Percentiles rank a stretch among this genome's conserved stretches.
Conservation (phyloP, 2,797 vertebrate species). For the Characodon lateralis region DNA sequence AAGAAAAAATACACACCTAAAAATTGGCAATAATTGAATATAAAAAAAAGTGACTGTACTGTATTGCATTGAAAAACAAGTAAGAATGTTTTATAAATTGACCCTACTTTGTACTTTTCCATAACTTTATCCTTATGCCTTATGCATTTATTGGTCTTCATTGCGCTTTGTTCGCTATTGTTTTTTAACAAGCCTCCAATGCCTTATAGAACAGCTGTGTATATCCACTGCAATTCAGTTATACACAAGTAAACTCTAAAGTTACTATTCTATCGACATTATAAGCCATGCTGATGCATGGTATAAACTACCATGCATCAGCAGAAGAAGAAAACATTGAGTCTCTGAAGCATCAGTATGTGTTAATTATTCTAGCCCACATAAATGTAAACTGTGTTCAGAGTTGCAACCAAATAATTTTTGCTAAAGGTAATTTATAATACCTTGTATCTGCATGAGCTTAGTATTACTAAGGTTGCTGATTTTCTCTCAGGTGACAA, state of each 20-base stretch:
- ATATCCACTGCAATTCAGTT: neutral
- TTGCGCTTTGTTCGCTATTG: neutral
- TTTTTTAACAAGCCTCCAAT: neutral
- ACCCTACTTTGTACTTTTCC: neutral
- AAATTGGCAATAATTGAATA: neutral
- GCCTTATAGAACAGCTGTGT: neutral
- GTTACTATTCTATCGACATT: neutral
- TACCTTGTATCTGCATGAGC: neutral
- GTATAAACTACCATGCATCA: neutral
- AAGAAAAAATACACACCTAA: neutral
- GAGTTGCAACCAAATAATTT: neutral
- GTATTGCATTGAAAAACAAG: neutral
- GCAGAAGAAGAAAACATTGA: neutral
- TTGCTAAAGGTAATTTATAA: neutral
- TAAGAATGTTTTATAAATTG: neutral
- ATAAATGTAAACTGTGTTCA: slow-evolving; percentile 5
- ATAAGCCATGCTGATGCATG: neutral
- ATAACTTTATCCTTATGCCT: neutral
- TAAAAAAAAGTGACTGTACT: neutral
- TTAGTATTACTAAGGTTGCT: neutral
- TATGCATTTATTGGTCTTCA: neutral
- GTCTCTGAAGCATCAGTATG: neutral
- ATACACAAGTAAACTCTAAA: neutral
- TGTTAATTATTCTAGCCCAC: neutral
- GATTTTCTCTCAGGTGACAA: neutral